Base-by-base conservation (phyloP, 2,797 vertebrate genomes). In the Poeciliopsis turneri region DNA sequence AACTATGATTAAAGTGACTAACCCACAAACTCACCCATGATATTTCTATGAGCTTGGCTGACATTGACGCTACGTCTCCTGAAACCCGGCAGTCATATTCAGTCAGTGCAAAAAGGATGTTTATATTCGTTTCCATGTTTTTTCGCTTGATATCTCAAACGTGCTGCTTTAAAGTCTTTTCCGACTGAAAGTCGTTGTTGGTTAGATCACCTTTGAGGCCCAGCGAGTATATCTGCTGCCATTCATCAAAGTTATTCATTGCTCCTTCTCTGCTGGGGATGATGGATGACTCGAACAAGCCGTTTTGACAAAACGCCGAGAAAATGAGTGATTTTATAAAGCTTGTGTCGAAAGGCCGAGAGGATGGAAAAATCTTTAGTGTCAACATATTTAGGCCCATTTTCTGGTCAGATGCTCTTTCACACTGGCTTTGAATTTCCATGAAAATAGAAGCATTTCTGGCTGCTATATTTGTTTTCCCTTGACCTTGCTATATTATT, bases 261-360 rank as follows among this genome's bases (percentile, higher is more conserved):
- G 78, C 18, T 76, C 33, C 61, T 45, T 25, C 77, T 81, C 43
- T 73, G 61, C 78, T 36, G 43, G 18, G 72, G 41, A 77, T 81
- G 79, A 85, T 51, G 78, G 46, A 57, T 74, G 76, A 80, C 79
- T 82, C 77, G 79, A 82, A 49, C 61, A 46, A 68, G 47, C 75
- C 61, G 25, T 71, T 49, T 69, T 66, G 49, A 72, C 68, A 72
- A 49, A 81, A 85, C 15, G 57, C 36, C n/a, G 7, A 53, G 23
- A 78, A 68, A 74, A 82, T 75, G 39, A 73, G 75, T 77, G 81
- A 66, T 46, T 71, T 70, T 30, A 80, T 39, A 36, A 71, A 78
- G 74, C 57, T 51, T 23, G 41, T 18, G 23, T 6, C 15, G 45
- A 64, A 49, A 33, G 23, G 18, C 11, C n/a, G 69, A 13, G 36